A percentile compares a stretch with the other conserved stretches of the same genome.
Conservation (phyloP, 2,113 vertebrate genomes). For the Rhinopomastus cyanomelas region DNA sequence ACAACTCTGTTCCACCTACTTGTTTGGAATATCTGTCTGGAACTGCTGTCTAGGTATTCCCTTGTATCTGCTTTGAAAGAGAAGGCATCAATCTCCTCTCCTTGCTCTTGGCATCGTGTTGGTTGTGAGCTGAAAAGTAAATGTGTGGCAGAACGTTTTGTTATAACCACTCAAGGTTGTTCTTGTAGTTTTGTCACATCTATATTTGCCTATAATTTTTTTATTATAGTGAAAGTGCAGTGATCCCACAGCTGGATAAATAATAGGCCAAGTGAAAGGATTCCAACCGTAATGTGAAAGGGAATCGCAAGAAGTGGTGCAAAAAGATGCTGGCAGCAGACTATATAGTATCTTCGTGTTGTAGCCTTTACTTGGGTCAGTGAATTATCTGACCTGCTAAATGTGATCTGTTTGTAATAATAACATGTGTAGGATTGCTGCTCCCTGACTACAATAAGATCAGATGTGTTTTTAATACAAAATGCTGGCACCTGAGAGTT, state of each 20-base stretch:
- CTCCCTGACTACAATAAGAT: not conserved
- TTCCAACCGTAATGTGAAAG: slow-evolving; percentile 49
- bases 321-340: slow-evolving; percentile 52
- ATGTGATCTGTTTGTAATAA: slow-evolving; percentile 50
- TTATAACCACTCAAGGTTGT: not conserved
- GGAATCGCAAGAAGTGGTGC: not conserved
- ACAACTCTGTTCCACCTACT: not conserved
- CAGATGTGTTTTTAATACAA: slow-evolving; percentile 24
- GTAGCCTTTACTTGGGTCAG: slow-evolving; percentile 40
- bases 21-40: not conserved
- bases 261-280: slow-evolving; percentile 27
- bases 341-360: slow-evolving; percentile 25
- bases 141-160: not conserved
- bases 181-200: not conserved
- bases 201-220: not conserved
- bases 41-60: not conserved
- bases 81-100: not conserved
- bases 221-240: not conserved
- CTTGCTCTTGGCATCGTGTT: not conserved
- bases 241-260: not conserved
- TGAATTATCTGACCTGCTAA: slow-evolving; percentile 56
- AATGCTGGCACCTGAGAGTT: not conserved
- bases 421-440: slow-evolving; percentile 23
- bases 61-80: not conserved
- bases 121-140: not conserved